These are phyloP conservation scores for Eunapius fragilis DNA, from an alignment of 37 sponge, comb jelly and placozoan genomes.

Conservation along the genomic window DNA sequence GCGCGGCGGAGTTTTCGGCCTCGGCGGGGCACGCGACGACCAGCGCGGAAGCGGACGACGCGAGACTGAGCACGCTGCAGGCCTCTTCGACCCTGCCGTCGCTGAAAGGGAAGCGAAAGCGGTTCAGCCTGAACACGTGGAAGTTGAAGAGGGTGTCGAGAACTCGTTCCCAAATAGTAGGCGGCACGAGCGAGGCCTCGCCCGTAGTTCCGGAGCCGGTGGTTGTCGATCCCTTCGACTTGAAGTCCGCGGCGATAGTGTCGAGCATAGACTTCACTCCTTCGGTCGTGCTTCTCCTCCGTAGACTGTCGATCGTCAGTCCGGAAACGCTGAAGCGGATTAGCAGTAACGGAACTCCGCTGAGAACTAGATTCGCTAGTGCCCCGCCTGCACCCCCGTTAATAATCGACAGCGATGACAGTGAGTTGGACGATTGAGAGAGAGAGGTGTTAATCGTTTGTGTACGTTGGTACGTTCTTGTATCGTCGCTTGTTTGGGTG, in stretches of 20 bases:
- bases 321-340: neutral
- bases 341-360: neutral
- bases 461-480: neutral
- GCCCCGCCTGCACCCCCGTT: neutral
- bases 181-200: neutral
- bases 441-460: neutral
- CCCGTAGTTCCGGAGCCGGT: neutral
- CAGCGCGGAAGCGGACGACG: neutral
- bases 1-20: neutral
- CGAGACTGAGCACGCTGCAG: neutral
- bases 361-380: slow-evolving; percentile 1
- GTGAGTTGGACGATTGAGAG: slow-evolving; percentile 44
- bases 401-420: slow-evolving; percentile 56
- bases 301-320: neutral
- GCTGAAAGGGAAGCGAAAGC: neutral
- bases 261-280: neutral
- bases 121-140: neutral
- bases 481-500: neutral
- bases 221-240: neutral
- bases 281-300: neutral
- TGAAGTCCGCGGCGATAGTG: neutral
- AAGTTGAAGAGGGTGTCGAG: neutral
- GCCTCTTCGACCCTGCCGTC: neutral
- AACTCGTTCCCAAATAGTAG: neutral
- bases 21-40: neutral